Conservation (phyloP, 1,140 invertebrate species). For the Hyles euphorbiae region DNA sequence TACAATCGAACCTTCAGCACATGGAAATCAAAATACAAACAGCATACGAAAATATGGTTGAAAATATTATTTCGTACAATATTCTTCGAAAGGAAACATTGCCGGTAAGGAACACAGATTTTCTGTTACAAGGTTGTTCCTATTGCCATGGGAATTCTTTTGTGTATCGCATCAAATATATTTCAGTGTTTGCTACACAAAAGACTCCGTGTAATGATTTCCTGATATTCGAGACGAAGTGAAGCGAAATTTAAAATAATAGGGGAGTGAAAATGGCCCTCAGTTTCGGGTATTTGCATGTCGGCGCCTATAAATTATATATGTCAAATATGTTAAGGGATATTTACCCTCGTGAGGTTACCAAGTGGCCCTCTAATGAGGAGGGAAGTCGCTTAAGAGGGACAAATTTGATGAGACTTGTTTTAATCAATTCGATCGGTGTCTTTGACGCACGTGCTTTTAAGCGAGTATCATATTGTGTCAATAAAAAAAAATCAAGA, state of each 20-base stretch:
- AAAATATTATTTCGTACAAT: no score
- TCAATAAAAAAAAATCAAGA: no score
- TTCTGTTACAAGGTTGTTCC: slow-evolving; percentile 1
- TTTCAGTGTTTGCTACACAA: slow-evolving; percentile 50
- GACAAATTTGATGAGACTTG: slow-evolving; percentile 30
- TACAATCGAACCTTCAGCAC: no score
- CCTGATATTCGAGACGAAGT: slow-evolving; percentile 40
- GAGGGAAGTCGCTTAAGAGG: slow-evolving; percentile 29
- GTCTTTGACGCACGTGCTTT: no score
- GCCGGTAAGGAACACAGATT: no score
- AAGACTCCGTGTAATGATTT: slow-evolving; percentile 26
- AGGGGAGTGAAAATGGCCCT: slow-evolving; percentile 28
- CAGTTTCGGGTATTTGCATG: slow-evolving; percentile 36
- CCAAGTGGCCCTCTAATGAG: slow-evolving; percentile 34
- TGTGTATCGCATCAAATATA: slow-evolving; percentile 30
- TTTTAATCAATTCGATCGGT: slow-evolving; percentile 7
- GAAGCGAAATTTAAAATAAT: slow-evolving; percentile 43
- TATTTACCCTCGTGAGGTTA: slow-evolving; percentile 26
- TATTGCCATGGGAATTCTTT: slow-evolving; percentile 28
- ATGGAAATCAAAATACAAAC: no score
- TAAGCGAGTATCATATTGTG: no score
- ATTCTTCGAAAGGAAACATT: no score
- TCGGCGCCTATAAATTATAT: slow-evolving; percentile 45
- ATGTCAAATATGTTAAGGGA: slow-evolving; percentile 43
- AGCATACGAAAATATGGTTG: no score